A percentile compares a stretch with the other conserved stretches of the same genome.
phyloP scores from a whole-genome alignment of 2,888 invertebrate genomes.

The Acrocera orbiculus region DNA sequence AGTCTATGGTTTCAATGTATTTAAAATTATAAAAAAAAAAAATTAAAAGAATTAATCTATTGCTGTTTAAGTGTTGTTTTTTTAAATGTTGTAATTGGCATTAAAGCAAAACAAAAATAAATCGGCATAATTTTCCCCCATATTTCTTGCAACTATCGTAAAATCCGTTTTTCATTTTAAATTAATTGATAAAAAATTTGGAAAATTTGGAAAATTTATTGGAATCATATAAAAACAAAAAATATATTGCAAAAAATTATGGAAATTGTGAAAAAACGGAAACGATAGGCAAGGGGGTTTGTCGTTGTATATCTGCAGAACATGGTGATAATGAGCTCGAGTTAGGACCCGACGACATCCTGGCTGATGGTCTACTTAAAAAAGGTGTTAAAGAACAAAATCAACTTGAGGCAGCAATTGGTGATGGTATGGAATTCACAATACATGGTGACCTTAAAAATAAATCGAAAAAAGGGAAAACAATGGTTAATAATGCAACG shows the following conservation, averaged over 20 bases:
- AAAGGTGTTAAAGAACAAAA: conserved; percentile 79
- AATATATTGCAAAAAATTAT: conserved; percentile 15
- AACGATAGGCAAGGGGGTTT: conserved; percentile 33
- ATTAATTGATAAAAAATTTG: no score
- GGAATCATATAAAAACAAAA: conserved; percentile 1
- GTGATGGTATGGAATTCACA: conserved; percentile 85
- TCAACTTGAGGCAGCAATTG: conserved; percentile 78
- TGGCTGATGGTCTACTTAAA: conserved; percentile 70
- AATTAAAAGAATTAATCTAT: no score
- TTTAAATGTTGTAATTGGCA: no score
- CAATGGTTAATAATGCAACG: conserved; percentile 61
- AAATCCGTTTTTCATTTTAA: conserved; percentile 7
- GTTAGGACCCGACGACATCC: conserved; percentile 46
- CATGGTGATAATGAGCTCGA: conserved; percentile 45
- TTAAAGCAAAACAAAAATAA: no score
- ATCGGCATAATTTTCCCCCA: no score
- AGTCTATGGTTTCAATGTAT: no score
- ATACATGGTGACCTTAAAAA: conserved; percentile 77
- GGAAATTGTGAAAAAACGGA: no score
- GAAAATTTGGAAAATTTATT: conserved; percentile 3
- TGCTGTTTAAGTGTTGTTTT: no score
- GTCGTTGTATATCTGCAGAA: conserved; percentile 53
- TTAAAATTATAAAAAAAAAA: no score
- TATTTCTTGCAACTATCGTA: conserved; percentile 5
- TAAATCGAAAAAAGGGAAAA: conserved; percentile 66